These are phyloP conservation scores for Halotydeus destructor DNA, from an alignment of 1,140 invertebrate genomes.

Conservation along the genomic window DNA sequence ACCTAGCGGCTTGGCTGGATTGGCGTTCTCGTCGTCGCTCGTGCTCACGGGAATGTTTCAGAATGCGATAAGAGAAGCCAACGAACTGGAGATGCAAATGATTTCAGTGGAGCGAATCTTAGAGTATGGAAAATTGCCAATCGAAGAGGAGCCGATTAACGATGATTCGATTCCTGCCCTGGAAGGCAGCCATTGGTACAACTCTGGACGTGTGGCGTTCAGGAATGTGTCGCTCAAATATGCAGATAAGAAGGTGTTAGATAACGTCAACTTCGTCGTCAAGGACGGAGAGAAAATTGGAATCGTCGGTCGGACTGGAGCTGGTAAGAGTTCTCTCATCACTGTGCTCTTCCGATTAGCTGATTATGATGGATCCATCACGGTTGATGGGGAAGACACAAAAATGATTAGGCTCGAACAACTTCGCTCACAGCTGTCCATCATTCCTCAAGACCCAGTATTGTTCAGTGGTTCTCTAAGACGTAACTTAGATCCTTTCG, in stretches of 20 bases:
- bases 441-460: too few relatives aligned
- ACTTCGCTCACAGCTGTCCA: conserved; percentile 10
- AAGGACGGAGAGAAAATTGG: conserved; percentile 40
- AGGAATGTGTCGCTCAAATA: conserved; percentile 42
- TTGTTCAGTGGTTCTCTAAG: too few relatives aligned
- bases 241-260: conserved; percentile 37
- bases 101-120: conserved; percentile 58
- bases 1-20: conserved; percentile 4
- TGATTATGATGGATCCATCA: conserved; percentile 26
- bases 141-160: conserved; percentile 33
- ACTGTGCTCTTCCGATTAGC: conserved; percentile 8
- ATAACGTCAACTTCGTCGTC: conserved; percentile 20
- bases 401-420: conserved; percentile 24
- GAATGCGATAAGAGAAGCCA: conserved; percentile 53
- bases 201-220: conserved; percentile 39
- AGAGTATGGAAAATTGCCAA: conserved; percentile 47
- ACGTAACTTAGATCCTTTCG: too few relatives aligned
- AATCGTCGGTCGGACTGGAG: conserved; percentile 37
- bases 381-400: conserved; percentile 14
- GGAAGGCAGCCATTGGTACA: conserved; percentile 27
- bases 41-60: conserved; percentile 36
- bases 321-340: conserved; percentile 27
- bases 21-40: conserved; percentile 4
- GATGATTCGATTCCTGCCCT: too few relatives aligned
- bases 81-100: conserved; percentile 60